phyloP scores from a whole-genome alignment of 2,888 invertebrate species.

The Latheticus oryzae region DNA sequence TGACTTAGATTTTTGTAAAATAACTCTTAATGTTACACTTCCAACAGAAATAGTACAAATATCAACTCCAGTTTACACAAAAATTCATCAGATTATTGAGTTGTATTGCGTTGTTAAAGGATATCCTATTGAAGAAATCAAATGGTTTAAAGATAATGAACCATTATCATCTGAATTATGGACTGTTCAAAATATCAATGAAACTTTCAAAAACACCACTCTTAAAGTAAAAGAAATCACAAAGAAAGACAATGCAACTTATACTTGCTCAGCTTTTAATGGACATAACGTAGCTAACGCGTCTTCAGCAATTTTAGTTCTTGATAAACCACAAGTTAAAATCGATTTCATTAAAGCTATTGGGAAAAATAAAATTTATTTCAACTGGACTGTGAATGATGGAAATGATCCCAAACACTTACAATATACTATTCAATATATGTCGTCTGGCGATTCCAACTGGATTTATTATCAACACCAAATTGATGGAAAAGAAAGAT shows the following conservation, averaged over 20 bases:
- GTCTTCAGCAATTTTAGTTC: slow-evolving; percentile 67
- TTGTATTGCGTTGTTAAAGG: slow-evolving; percentile 71
- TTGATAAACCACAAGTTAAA: slow-evolving; percentile 77
- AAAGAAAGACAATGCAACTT: slow-evolving; percentile 81
- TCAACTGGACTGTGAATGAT: slow-evolving; percentile 85
- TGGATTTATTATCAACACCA: slow-evolving; percentile 72
- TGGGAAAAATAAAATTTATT: slow-evolving; percentile 78
- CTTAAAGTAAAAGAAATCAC: slow-evolving; percentile 70
- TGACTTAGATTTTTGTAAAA: slow-evolving; percentile 58
- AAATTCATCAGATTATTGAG: slow-evolving; percentile 67
- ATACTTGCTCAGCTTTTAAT: slow-evolving; percentile 68
- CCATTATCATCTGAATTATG: slow-evolving; percentile 59
- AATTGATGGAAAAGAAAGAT: slow-evolving; percentile 74
- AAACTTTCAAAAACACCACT: slow-evolving; percentile 71
- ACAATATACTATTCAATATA: slow-evolving; percentile 68
- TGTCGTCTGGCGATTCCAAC: slow-evolving; percentile 67
- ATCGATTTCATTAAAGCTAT: slow-evolving; percentile 81
- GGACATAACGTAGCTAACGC: slow-evolving; percentile 51
- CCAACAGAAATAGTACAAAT: slow-evolving; percentile 67
- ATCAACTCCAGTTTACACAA: slow-evolving; percentile 65
- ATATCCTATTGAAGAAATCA: slow-evolving; percentile 70
- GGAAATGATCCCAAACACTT: slow-evolving; percentile 79
- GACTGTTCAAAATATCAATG: slow-evolving; percentile 65
- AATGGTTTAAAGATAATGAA: slow-evolving; percentile 72
- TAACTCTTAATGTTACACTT: slow-evolving; percentile 65